Evolutionary conservation across 2,797 vertebrate species (phyloP), one percentile per base, ranked within the genome.

Genomic region (Ibycter americanus): DNA sequence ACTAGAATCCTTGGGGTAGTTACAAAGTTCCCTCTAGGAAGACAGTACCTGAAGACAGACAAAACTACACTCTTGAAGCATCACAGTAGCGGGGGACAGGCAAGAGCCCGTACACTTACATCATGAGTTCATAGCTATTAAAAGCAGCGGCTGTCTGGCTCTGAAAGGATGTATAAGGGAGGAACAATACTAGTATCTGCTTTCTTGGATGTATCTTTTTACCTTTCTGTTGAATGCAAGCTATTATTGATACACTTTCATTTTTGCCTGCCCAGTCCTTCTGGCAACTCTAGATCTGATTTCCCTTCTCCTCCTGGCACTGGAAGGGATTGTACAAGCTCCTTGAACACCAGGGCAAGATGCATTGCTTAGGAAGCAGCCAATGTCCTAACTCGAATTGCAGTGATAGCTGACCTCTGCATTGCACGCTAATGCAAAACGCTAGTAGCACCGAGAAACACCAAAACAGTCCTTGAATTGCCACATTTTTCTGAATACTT

Each of bases 11-110:
- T 82, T 79, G 61, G 55, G 61, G 42, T 47, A 85, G 68, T 42
- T 52, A 54, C 62, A 63, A 66, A 54, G 65, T 63, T 63, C 77
- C 31, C 54, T 87, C 70, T 71, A 87, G 70, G 76, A 95, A 86
- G n/a, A 63, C 11, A 46, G 71, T 26, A 42, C n/a, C 42, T 44
- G 36, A 54, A 47, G 12, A 78, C 71, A 71, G 40, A 31, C 44
- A 66, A 40, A 67, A 59, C 23, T 62, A 20, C 38, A 4, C 1
- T 46, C 40, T 68, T 87, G 67, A 40, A 71, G 63, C 79, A 34
- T 26, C 54, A 34, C 11, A 27, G 73, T 44, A 54, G 32, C 55
- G 74, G 40, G 36, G 62, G 73, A 31, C 52, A 49, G 4, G 9
- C 11, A 25, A 56, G 23, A 47, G n/a, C 52, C 38, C 11, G 7